phyloP scores from a whole-genome alignment of 53 echinoderm and acorn worm genomes.

The Echinometra lucunter region DNA sequence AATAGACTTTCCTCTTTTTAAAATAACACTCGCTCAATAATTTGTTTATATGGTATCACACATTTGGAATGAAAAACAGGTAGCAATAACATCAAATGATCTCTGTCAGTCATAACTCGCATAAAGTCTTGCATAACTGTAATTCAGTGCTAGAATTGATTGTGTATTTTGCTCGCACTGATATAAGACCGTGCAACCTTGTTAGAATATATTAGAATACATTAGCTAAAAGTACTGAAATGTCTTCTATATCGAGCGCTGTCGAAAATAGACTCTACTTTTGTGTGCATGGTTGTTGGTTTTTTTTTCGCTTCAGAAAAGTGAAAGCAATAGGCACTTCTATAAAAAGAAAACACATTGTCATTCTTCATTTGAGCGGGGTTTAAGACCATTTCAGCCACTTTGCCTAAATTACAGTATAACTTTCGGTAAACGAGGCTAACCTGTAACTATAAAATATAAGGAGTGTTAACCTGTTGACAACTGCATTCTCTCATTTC shows the following conservation, averaged over 20 bases:
- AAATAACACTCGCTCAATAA: not conserved
- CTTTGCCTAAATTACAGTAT: not conserved
- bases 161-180: not conserved
- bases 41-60: conserved; percentile 7
- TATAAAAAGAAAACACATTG: not conserved
- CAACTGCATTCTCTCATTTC: too few relatives aligned
- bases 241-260: not conserved
- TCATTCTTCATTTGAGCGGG: conserved; percentile 17
- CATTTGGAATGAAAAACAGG: not conserved
- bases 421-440: not conserved
- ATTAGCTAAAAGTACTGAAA: not conserved
- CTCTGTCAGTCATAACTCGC: not conserved
- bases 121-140: not conserved
- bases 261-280: not conserved
- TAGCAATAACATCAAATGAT: not conserved
- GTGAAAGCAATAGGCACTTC: not conserved
- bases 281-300: not conserved
- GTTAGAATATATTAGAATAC: not conserved
- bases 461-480: too few relatives aligned
- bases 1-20: not conserved
- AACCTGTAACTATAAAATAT: not conserved
- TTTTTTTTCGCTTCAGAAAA: not conserved
- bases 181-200: not conserved
- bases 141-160: not conserved
- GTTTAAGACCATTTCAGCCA: not conserved